Conservation (phyloP, 92 coral and sea anemone genomes). For the Paramuricea clavata region DNA sequence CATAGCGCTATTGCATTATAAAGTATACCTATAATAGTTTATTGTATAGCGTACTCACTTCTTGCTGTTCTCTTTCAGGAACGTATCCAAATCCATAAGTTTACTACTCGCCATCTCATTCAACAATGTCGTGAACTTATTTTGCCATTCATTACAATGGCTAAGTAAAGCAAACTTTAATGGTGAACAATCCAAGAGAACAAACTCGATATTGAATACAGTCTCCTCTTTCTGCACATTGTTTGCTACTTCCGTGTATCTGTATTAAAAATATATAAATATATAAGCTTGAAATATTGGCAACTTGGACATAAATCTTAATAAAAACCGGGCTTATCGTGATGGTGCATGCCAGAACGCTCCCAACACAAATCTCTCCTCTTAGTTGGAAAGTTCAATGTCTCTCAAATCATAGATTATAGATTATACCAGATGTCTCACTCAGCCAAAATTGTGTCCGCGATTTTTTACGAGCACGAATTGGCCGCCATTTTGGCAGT, state of each 20-base stretch:
- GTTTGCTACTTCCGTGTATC: slow-evolving; percentile 97
- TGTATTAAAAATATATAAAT: slow-evolving; percentile 21
- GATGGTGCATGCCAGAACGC: too few species aligned
- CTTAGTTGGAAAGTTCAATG: neutral
- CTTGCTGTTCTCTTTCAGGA: slow-evolving; percentile 88
- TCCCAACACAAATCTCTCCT: too few species aligned
- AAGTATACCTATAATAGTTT: too few species aligned
- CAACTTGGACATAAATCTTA: too few species aligned
- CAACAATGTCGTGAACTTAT: slow-evolving; percentile 95
- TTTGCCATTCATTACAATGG: slow-evolving; percentile 99
- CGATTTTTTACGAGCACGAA: too few species aligned
- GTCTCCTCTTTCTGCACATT: slow-evolving; percentile 99
- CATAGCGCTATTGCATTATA: too few species aligned
- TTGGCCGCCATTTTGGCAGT: too few species aligned
- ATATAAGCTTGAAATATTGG: neutral
- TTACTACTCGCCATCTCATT: slow-evolving; percentile 99
- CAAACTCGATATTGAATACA: slow-evolving; percentile 95
- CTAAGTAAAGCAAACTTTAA: slow-evolving; percentile 93
- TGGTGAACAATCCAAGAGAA: slow-evolving; percentile 95
- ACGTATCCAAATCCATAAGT: slow-evolving; percentile 85
- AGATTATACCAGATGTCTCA: too few species aligned
- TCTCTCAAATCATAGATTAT: too few species aligned
- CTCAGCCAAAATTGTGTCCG: too few species aligned
- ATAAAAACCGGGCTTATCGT: too few species aligned
- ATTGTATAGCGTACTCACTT: slow-evolving; percentile 68